Evolutionary conservation across 2,797 vertebrate genomes (phyloP).

Genomic region (Paedocypris micromegethes): DNA sequence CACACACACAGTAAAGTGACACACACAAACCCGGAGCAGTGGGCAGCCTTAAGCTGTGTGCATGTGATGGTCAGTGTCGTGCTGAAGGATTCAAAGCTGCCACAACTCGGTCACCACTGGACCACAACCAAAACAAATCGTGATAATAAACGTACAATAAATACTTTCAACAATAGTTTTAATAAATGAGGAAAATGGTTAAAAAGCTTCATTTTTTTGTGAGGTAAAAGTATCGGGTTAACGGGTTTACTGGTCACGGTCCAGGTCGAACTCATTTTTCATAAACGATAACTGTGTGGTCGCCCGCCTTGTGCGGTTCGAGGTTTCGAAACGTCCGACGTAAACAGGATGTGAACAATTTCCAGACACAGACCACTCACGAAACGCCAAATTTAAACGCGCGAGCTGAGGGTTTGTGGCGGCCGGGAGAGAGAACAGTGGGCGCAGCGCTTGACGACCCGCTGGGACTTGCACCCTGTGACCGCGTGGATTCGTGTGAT

Average conservation of each 20-base stretch:
- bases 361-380: constrained; percentile 75
- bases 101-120: too few relatives aligned
- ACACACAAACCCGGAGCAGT: too few relatives aligned
- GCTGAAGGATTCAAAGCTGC: too few relatives aligned
- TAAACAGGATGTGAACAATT: constrained; percentile 82
- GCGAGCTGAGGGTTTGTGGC: constrained; percentile 69
- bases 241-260: not conserved
- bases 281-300: constrained; percentile 26
- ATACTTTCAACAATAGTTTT: too few relatives aligned
- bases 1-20: too few relatives aligned
- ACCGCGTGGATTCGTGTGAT: constrained; percentile 31
- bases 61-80: too few relatives aligned
- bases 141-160: too few relatives aligned
- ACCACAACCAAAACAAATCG: too few relatives aligned
- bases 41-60: too few relatives aligned
- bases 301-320: constrained; percentile 67
- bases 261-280: constrained; percentile 4
- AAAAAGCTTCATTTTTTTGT: too few relatives aligned
- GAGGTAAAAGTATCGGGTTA: too few relatives aligned
- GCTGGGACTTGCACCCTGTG: not conserved
- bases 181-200: too few relatives aligned
- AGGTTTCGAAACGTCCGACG: constrained; percentile 66
- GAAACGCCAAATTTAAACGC: constrained; percentile 72
- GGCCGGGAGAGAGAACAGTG: constrained; percentile 63
- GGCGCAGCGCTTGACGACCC: constrained; percentile 63